Conservation (phyloP, 2,797 vertebrate genomes). For the Chanos chanos region DNA sequence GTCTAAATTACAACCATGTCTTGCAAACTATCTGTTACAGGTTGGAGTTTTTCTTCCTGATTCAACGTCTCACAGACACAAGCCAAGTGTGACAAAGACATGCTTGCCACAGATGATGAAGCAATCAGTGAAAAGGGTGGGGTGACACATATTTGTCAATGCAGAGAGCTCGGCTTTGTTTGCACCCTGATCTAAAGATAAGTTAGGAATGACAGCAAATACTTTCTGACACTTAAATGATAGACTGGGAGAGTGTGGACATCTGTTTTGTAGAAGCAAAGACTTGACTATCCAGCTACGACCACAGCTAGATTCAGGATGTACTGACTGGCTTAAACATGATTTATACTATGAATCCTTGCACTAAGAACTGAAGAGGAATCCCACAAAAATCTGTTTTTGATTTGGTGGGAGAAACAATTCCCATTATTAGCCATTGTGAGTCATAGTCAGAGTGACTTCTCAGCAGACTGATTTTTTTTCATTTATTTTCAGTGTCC, state of each 20-base stretch:
- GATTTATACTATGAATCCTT: not conserved
- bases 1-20: not conserved
- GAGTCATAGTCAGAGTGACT: conserved; percentile 4
- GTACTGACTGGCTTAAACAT: no score
- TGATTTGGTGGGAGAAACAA: not conserved
- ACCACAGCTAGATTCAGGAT: no score
- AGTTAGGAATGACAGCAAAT: conserved; percentile 16
- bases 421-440: conserved; percentile 2
- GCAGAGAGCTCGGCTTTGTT: not conserved
- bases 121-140: not conserved
- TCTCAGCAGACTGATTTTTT: not conserved
- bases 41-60: no score
- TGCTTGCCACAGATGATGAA: conserved; percentile 10
- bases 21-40: not conserved
- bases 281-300: no score
- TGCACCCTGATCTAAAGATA: conserved; percentile 20
- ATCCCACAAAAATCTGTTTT: conserved; percentile 3
- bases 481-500: no score
- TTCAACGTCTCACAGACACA: no score
- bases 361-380: not conserved
- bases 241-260: conserved; percentile 2
- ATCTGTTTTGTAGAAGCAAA: conserved; percentile 10
- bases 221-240: not conserved
- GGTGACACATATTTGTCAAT: not conserved
- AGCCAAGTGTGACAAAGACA: not conserved